Conservation (phyloP, 2,113 vertebrate genomes). For the Trachemys scripta region DNA sequence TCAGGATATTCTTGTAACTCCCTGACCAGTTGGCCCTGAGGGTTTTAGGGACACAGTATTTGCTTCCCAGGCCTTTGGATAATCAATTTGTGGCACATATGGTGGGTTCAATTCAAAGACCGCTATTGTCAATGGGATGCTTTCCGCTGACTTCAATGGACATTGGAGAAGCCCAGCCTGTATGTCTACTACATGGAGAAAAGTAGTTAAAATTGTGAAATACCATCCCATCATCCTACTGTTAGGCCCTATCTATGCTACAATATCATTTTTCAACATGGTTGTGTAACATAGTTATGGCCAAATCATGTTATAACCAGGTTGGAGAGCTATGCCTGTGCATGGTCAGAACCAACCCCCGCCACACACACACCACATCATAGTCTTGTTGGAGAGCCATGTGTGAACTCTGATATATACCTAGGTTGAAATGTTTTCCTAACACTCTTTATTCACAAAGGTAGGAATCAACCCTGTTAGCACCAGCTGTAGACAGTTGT, state of each 20-base stretch:
- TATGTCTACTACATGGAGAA: background rate
- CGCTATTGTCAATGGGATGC: no score
- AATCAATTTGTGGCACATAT: no score
- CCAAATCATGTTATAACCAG: background rate
- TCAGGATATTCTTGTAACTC: no score
- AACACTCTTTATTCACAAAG: background rate
- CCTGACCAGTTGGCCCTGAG: no score
- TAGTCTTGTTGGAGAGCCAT: background rate
- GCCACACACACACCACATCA: no score
- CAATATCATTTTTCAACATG: background rate
- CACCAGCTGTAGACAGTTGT: background rate
- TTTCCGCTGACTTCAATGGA: background rate
- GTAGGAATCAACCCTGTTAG: background rate
- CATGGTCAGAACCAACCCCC: no score
- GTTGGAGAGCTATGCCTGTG: background rate
- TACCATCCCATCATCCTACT: conserved; percentile 8
- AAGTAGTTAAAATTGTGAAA: background rate
- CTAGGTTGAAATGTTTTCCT: background rate
- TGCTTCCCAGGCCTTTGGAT: no score
- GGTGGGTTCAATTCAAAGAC: no score
- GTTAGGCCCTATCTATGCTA: background rate
- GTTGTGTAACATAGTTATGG: background rate
- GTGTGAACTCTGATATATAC: background rate
- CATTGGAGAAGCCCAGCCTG: background rate
- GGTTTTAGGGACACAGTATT: no score